Evolutionary conservation across 2,797 vertebrate genomes (phyloP).

Genomic region (Megaceryle alcyon): DNA sequence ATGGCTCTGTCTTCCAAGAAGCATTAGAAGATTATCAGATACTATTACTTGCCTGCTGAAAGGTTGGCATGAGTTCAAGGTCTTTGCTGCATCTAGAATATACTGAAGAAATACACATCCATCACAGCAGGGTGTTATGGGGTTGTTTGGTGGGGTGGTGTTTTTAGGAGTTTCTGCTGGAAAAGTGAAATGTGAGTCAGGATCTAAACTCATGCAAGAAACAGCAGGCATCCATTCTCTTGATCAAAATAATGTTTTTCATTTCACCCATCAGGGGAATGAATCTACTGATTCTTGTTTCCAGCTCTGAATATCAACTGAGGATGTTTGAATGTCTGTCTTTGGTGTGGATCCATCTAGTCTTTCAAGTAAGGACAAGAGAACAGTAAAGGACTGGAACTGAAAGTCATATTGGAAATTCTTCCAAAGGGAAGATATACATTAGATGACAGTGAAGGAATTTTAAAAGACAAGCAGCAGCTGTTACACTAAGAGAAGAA

Average conservation of each 20-base stretch:
- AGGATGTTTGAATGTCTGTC: not conserved
- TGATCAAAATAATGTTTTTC: not conserved
- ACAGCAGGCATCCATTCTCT: not conserved
- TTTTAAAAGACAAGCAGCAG: conserved; percentile 35
- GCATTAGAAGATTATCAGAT: not conserved
- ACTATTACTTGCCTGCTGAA: not conserved
- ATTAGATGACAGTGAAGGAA: conserved; percentile 2
- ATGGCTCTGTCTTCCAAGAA: not conserved
- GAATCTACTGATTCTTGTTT: not conserved
- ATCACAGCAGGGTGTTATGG: not conserved
- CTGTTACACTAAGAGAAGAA: conserved; percentile 21
- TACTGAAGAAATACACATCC: not conserved
- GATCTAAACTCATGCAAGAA: not conserved
- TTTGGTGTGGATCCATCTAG: not conserved
- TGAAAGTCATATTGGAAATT: not conserved
- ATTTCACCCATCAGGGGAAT: not conserved
- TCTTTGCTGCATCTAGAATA: not conserved
- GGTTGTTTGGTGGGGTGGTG: not conserved
- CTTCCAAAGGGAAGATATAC: not conserved
- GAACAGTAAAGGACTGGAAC: not conserved
- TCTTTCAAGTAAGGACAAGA: not conserved
- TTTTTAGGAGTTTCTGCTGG: not conserved
- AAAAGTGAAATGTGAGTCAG: not conserved
- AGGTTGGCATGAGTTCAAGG: not conserved
- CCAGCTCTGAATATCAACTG: not conserved